Percentiles rank a stretch among this genome's conserved stretches.
phyloP scores from a whole-genome alignment of 2,888 invertebrate genomes.

The Epistrophella euchroma region DNA sequence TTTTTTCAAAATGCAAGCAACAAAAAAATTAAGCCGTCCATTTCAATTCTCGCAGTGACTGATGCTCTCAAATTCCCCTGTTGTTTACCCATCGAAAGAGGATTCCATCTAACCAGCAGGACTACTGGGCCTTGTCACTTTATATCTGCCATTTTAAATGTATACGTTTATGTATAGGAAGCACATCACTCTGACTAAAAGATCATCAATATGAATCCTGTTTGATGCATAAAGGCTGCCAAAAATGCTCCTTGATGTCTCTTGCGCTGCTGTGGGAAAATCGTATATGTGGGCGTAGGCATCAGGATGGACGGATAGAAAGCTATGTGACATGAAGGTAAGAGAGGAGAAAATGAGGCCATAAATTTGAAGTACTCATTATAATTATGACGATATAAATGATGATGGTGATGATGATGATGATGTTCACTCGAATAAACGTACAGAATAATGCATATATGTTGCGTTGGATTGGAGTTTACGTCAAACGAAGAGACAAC shows the following conservation, averaged over 20 bases:
- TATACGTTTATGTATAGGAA: neutral
- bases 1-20: neutral
- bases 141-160: neutral
- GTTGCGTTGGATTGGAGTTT: slow-evolving; percentile 19
- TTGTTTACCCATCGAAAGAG: slow-evolving; percentile 21
- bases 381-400: slow-evolving; percentile 52
- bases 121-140: slow-evolving; percentile 7
- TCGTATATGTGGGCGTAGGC: neutral
- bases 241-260: slow-evolving; percentile 41
- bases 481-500: slow-evolving; percentile 17
- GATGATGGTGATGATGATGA: slow-evolving; percentile 20
- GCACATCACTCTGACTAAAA: slow-evolving; percentile 16
- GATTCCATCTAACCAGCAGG: slow-evolving; percentile 15
- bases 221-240: slow-evolving; percentile 40
- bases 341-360: slow-evolving; percentile 42
- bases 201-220: slow-evolving; percentile 50
- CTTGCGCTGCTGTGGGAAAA: neutral
- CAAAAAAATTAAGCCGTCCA: slow-evolving; percentile 5
- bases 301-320: neutral
- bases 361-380: slow-evolving; percentile 66
- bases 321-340: neutral
- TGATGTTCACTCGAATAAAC: slow-evolving; percentile 44
- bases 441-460: slow-evolving; percentile 16
- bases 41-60: slow-evolving; percentile 22
- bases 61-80: slow-evolving; percentile 23